Evolutionary conservation across 2,113 vertebrate genomes (phyloP).

Genomic region (Calyptomena viridis): DNA sequence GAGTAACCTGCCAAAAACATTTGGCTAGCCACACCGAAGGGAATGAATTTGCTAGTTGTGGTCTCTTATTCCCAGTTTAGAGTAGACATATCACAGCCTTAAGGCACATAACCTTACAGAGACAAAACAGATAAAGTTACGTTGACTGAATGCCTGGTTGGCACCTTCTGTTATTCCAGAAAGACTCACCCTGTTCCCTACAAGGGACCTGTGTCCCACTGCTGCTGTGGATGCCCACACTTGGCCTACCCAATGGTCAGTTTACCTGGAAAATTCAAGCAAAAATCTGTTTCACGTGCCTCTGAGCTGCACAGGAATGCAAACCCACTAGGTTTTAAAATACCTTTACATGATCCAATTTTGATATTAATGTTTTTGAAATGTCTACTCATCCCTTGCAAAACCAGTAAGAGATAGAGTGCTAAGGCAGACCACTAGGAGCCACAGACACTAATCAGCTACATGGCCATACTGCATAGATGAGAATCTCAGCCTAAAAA

Average conservation of each 20-base stretch:
- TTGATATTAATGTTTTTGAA: not conserved
- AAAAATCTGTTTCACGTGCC: not conserved
- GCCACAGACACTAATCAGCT: not conserved
- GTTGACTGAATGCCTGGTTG: fast-evolving
- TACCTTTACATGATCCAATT: not conserved
- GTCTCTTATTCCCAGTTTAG: not conserved
- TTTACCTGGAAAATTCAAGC: not conserved
- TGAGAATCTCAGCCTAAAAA: not conserved
- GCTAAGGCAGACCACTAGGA: not conserved
- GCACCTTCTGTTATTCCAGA: not conserved
- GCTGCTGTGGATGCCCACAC: not conserved
- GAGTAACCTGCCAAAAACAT: not conserved
- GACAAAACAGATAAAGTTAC: not conserved
- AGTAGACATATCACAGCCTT: not conserved
- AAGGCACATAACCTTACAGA: not conserved
- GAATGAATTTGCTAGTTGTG: not conserved
- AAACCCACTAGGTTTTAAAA: not conserved
- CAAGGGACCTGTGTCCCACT: not conserved
- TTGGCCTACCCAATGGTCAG: not conserved
- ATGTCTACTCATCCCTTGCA: not conserved
- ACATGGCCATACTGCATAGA: not conserved
- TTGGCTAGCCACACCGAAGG: not conserved
- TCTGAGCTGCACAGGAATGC: not conserved
- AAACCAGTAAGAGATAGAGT: not conserved
- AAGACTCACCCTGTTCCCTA: not conserved